Evolutionary conservation across 2,888 invertebrate genomes (phyloP).

Genomic region (Sipha maydis): DNA sequence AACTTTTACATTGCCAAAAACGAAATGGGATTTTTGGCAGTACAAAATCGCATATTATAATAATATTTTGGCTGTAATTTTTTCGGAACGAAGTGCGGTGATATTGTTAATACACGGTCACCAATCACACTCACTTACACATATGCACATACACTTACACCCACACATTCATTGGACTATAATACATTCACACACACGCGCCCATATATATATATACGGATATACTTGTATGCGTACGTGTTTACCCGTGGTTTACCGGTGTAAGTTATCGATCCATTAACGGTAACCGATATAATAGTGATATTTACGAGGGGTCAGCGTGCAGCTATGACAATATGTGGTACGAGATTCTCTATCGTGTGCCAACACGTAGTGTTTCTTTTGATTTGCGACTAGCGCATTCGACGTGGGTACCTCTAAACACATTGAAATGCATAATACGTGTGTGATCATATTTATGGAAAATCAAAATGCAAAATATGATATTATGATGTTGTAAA

Average conservation of each 20-base stretch:
- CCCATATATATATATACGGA: too few relatives aligned
- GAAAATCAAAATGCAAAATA: too few relatives aligned
- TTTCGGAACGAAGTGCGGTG: not conserved
- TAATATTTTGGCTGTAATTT: not conserved
- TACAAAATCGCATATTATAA: not conserved
- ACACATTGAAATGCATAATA: too few relatives aligned
- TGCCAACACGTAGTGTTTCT: not conserved
- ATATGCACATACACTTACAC: not conserved
- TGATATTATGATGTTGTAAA: too few relatives aligned
- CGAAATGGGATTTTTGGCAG: not conserved
- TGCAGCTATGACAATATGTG: not conserved
- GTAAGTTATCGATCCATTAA: constrained; percentile 4
- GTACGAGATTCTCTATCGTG: not conserved
- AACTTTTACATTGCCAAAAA: not conserved
- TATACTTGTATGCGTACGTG: not conserved
- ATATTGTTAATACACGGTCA: not conserved
- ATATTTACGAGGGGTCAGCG: constrained; percentile 8
- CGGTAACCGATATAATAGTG: not conserved
- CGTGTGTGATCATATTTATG: too few relatives aligned
- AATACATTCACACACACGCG: not conserved
- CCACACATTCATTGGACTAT: not conserved
- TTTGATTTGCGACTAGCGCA: not conserved
- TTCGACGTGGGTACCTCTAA: too few relatives aligned
- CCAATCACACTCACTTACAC: not conserved
- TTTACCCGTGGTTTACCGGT: not conserved